phyloP scores from a whole-genome alignment of 64 coral and sea anemone species.

The Catalaphyllia jardinei region DNA sequence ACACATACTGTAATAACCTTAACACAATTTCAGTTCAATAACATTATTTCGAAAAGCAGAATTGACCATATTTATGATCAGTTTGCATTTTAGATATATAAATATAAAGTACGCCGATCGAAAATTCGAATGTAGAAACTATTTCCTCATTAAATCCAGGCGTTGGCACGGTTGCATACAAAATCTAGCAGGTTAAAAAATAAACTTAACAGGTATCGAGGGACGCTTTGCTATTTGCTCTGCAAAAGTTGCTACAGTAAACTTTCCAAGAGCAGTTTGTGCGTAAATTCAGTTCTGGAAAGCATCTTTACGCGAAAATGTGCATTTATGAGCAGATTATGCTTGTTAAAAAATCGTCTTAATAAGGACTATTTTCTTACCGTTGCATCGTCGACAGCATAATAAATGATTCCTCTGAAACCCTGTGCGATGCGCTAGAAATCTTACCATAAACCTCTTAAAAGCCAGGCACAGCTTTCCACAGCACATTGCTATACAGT shows the following conservation, averaged over 20 bases:
- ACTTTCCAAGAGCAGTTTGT: background rate
- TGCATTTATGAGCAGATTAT: background rate
- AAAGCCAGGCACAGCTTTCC: conserved; percentile 8
- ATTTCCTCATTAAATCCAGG: background rate
- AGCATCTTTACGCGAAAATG: background rate
- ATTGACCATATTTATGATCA: background rate
- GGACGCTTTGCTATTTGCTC: background rate
- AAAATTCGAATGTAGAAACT: background rate
- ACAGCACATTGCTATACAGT: conserved; percentile 15
- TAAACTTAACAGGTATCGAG: conserved; percentile 15
- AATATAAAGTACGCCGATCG: background rate
- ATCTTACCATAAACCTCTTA: conserved; percentile 5
- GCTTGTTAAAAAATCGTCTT: background rate
- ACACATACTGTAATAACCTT: too few species aligned
- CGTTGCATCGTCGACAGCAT: conserved; percentile 25
- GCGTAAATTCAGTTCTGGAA: background rate
- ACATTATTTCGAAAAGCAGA: too few species aligned
- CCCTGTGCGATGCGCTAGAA: background rate
- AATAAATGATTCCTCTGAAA: conserved; percentile 13
- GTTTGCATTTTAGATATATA: background rate
- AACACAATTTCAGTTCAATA: too few species aligned
- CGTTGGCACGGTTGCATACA: background rate
- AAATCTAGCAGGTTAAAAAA: conserved; percentile 11
- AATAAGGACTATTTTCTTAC: background rate
- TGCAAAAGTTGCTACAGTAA: background rate